Evolutionary conservation across 2,113 vertebrate genomes (phyloP).

Genomic region (Cyprinodon brontotheroides): DNA sequence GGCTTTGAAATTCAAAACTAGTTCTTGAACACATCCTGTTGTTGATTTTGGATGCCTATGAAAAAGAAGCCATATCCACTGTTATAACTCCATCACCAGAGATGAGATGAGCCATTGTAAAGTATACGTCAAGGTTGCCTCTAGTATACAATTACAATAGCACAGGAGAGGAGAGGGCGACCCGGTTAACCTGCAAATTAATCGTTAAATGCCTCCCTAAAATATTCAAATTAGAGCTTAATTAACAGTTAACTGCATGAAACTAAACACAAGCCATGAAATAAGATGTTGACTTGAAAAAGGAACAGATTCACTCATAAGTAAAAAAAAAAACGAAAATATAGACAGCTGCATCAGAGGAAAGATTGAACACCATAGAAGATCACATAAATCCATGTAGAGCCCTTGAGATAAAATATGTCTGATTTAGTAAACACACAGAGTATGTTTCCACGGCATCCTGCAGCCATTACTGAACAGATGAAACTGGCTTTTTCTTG

Average conservation of each 20-base stretch:
- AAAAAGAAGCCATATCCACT: conserved; percentile 9
- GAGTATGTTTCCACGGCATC: conserved; percentile 50
- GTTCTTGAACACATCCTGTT: conserved; percentile 2
- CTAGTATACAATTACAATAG: conserved; percentile 65
- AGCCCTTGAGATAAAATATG: conserved; percentile 29
- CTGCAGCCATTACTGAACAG: conserved; percentile 51
- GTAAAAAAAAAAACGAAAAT: conserved; percentile 18
- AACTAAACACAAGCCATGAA: conserved; percentile 64
- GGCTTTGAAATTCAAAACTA: not conserved
- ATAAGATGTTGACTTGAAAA: conserved; percentile 49
- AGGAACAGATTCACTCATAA: conserved; percentile 22
- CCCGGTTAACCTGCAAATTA: conserved; percentile 80
- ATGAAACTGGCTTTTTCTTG: conserved; percentile 45
- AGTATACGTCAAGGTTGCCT: conserved; percentile 52
- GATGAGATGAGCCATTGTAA: conserved; percentile 32
- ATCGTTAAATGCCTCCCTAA: conserved; percentile 65
- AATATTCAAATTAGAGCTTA: conserved; percentile 72
- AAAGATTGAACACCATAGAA: conserved; percentile 9
- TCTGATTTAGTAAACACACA: conserved; percentile 50
- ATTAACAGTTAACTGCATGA: conserved; percentile 74
- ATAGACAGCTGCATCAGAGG: conserved; percentile 13
- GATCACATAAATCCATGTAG: conserved; percentile 15
- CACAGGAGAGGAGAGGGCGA: conserved; percentile 61
- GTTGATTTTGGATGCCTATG: conserved; percentile 12
- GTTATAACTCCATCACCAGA: conserved; percentile 16